These are phyloP conservation scores for Pseudomyrmex pallidus DNA, from an alignment of 1,140 invertebrate species.

Conservation along the genomic window DNA sequence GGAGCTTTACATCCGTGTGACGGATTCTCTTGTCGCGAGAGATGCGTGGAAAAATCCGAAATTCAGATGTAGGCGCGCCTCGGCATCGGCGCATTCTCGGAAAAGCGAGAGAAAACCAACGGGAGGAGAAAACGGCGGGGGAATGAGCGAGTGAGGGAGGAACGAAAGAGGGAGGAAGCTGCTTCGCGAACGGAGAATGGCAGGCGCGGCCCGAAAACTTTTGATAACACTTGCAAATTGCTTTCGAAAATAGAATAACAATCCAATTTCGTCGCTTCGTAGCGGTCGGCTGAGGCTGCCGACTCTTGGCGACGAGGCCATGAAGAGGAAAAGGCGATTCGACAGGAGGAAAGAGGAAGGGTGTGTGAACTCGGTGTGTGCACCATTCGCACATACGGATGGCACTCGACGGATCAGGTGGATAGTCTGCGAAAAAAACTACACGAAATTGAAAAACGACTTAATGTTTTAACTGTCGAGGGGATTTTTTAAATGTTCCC, in stretches of 20 bases:
- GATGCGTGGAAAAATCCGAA: slow-evolving; percentile 56
- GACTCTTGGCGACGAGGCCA: slow-evolving; percentile 20
- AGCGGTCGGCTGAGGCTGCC: slow-evolving; percentile 67
- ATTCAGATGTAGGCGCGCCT: slow-evolving; percentile 45
- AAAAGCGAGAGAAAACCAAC: slow-evolving; percentile 21
- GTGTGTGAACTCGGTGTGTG: neutral
- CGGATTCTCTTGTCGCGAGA: slow-evolving; percentile 55
- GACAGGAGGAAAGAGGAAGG: neutral
- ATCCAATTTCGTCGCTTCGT: slow-evolving; percentile 80
- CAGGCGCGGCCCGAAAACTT: slow-evolving; percentile 78
- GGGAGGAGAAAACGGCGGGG: neutral
- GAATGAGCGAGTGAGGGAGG: neutral
- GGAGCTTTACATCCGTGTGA: slow-evolving; percentile 40
- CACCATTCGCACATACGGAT: neutral
- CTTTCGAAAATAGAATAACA: slow-evolving; percentile 85
- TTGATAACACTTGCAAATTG: slow-evolving; percentile 85
- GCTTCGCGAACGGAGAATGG: slow-evolving; percentile 32
- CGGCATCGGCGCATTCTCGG: slow-evolving; percentile 17
- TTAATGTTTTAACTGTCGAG: slow-evolving; percentile 41
- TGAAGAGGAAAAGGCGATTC: slow-evolving; percentile 16
- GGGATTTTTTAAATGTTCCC: slow-evolving; percentile 26
- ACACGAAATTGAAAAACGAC: slow-evolving; percentile 46
- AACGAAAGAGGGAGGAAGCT: neutral
- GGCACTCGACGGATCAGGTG: neutral
- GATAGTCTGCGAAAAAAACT: slow-evolving; percentile 34